phyloP scores from a whole-genome alignment of 2,113 vertebrate species.

The Chionis minor region DNA sequence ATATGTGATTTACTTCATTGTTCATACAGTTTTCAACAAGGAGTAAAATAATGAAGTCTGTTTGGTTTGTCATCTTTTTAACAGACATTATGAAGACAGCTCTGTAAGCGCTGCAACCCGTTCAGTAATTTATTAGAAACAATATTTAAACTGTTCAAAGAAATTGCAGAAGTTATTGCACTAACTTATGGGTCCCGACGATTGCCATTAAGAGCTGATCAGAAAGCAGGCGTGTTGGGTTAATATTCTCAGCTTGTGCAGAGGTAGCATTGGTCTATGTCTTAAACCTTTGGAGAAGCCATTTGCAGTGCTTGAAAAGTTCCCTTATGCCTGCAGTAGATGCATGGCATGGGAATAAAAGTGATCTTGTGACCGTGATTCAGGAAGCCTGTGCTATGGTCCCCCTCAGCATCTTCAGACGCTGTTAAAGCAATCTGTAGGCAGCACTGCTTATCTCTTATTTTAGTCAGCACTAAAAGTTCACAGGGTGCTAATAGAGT shows the following conservation, averaged over 20 bases:
- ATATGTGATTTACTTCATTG: neutral
- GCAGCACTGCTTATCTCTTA: neutral
- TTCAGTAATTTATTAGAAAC: slow-evolving; percentile 11
- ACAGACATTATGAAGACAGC: neutral
- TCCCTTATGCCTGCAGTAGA: neutral
- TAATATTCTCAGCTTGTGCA: neutral
- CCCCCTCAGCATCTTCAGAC: neutral
- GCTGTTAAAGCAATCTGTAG: neutral
- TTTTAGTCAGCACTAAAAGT: neutral
- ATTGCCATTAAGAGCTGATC: neutral
- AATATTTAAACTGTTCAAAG: slow-evolving; percentile 39
- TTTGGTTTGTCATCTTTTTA: neutral
- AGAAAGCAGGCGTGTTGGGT: neutral
- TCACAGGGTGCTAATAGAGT: neutral
- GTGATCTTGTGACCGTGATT: neutral
- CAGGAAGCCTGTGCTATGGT: neutral
- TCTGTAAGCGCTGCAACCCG: neutral
- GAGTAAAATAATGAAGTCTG: neutral
- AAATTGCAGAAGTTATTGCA: neutral
- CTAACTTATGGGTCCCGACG: neutral
- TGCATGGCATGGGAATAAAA: neutral
- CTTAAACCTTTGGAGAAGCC: neutral
- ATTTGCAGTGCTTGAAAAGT: neutral
- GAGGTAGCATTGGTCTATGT: neutral
- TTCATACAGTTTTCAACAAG: slow-evolving; percentile 39